These are phyloP conservation scores for Telenomus remus DNA, from an alignment of 1,140 invertebrate species.

Conservation along the genomic window DNA sequence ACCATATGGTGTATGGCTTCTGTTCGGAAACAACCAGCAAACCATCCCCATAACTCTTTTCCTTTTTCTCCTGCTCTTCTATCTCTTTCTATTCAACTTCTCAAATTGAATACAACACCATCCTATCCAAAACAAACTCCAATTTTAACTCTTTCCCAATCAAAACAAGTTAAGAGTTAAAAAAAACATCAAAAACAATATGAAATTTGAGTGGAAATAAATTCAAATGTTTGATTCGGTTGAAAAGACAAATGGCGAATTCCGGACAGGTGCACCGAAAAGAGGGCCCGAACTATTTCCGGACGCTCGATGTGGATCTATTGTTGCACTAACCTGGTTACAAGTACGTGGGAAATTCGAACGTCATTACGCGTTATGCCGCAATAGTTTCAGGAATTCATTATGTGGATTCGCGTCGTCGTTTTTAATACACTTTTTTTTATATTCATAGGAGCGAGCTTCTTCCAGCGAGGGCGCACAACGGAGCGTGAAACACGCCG, in stretches of 20 bases:
- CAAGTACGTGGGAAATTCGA: constrained; percentile 53
- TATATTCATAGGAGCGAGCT: too few relatives aligned
- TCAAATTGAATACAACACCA: not conserved
- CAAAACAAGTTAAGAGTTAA: too few relatives aligned
- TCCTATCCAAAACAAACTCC: too few relatives aligned
- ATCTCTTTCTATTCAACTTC: constrained; percentile 12
- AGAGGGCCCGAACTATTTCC: constrained; percentile 46
- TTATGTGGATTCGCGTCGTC: constrained; percentile 41
- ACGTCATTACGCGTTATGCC: constrained; percentile 50
- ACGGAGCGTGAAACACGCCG: constrained; percentile 31
- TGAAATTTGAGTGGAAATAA: too few relatives aligned
- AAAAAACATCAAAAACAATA: too few relatives aligned
- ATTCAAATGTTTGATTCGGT: constrained; percentile 20
- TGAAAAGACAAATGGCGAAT: constrained; percentile 40
- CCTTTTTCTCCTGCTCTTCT: constrained; percentile 16
- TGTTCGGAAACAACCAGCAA: constrained; percentile 66
- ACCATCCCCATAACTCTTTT: constrained; percentile 26
- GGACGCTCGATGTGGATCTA: constrained; percentile 30
- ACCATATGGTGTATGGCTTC: constrained; percentile 70
- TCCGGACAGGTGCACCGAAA: constrained; percentile 36
- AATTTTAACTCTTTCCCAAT: too few relatives aligned
- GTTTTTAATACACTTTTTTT: constrained; percentile 7
- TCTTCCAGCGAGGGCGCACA: constrained; percentile 20
- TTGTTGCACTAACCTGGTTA: constrained; percentile 57
- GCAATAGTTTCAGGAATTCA: constrained; percentile 35